These are phyloP conservation scores for Dioctria rufipes DNA, from an alignment of 2,888 invertebrate species.

Conservation along the genomic window DNA sequence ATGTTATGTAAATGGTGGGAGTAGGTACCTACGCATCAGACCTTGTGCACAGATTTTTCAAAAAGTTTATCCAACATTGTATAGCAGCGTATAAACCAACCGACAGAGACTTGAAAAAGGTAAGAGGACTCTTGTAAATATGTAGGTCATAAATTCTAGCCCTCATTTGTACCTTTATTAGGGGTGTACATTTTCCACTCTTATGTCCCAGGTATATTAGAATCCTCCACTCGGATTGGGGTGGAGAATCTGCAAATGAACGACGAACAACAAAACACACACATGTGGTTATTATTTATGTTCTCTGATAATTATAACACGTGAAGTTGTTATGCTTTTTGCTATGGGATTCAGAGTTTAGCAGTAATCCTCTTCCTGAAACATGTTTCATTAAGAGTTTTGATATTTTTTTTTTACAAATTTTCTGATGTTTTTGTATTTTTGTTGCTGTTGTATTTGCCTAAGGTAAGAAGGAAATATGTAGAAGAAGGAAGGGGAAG, in stretches of 20 bases:
- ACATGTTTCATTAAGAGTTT: slow-evolving; percentile 27
- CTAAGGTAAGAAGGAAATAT: too few species aligned
- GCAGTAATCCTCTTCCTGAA: slow-evolving; percentile 20
- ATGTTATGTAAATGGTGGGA: neutral
- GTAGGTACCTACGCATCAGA: neutral
- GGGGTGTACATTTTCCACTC: slow-evolving; percentile 31
- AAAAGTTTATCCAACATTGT: slow-evolving; percentile 2
- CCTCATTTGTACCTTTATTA: slow-evolving; percentile 49
- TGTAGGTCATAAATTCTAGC: slow-evolving; percentile 45
- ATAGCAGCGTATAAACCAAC: slow-evolving; percentile 35
- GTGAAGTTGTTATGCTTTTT: slow-evolving; percentile 55
- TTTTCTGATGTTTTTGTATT: slow-evolving; percentile 10
- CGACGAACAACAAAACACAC: slow-evolving; percentile 40
- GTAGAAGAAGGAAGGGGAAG: too few species aligned
- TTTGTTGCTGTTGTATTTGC: neutral
- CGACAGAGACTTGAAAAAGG: slow-evolving; percentile 43
- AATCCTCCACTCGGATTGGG: neutral
- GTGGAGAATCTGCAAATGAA: slow-evolving; percentile 39
- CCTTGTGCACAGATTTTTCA: neutral
- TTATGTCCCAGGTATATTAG: slow-evolving; percentile 12
- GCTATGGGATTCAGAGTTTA: slow-evolving; percentile 36
- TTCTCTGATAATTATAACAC: slow-evolving; percentile 58
- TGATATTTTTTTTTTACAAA: slow-evolving; percentile 11
- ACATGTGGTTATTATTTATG: slow-evolving; percentile 56
- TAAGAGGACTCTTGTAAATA: slow-evolving; percentile 48